Base-by-base conservation (phyloP, 1,140 invertebrate genomes). In the Reticulitermes speratus region DNA sequence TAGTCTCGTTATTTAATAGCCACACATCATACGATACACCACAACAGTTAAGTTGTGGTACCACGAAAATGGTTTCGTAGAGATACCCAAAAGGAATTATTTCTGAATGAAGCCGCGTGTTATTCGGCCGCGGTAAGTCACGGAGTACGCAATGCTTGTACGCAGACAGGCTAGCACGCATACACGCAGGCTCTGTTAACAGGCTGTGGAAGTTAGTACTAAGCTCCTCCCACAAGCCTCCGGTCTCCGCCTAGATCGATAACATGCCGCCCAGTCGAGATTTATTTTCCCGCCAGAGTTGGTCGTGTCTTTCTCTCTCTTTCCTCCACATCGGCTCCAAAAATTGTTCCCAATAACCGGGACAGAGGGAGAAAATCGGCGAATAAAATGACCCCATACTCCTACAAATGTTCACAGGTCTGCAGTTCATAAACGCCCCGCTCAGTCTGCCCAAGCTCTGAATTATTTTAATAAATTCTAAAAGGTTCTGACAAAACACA, bases 161-260 rank as follows among this genome's bases (percentile, higher is more conserved):
- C 16, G 21, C 59, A 23, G 45, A 1, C 2, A 1, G 21, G 59
- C 59, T 23, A 65, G 59, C 21, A 65, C 59, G 21, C 19, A 65
- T 25, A 3, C n/a, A 75, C 65, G 65, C 65, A 75, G n/a, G 65
- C n/a, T 30, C 65, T 75, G n/a, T 8, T 75, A 75, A 30, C 65
- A 75, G 65, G 65, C 65, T 65, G 59, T 65, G 59, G 59, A 75
- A 3, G 65, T 75, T 8, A 75, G 65, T 75, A 6, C 25, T 12
- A 75, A 44, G 83, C 83, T 52, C 83, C 83, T 23, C 83, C 83
- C 48, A 25, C 38, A 44, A 52, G 83, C 83, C 48, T 84, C 83
- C 48, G 44, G 82, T 11, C 83, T 84, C 83, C 83, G 83, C 83
- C 83, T 44, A 84, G 44, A 84, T 84, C 83, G 83, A 84, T 84